Conservation (phyloP, 2,797 vertebrate species). For the Pogonophryne albipinna region DNA sequence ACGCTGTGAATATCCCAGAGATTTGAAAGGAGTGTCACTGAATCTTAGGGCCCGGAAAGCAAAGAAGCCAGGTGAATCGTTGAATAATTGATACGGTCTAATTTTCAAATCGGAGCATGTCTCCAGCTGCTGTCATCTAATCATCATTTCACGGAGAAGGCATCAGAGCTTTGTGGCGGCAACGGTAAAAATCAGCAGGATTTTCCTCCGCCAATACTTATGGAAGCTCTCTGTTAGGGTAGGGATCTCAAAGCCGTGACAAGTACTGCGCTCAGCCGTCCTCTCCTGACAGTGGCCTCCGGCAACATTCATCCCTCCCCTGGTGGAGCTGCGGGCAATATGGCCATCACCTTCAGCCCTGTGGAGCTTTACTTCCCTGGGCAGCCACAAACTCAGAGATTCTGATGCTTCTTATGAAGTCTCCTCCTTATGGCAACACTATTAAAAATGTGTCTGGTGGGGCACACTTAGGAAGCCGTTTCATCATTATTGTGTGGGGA, state of each 20-base stretch:
- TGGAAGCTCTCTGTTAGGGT: conserved; percentile 45
- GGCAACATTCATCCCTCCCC: conserved; percentile 75
- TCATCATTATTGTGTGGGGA: conserved; percentile 72
- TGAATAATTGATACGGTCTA: conserved; percentile 72
- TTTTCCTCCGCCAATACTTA: conserved; percentile 39
- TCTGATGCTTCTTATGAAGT: conserved; percentile 66
- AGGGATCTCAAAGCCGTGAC: conserved; percentile 72
- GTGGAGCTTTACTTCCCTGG: conserved; percentile 62
- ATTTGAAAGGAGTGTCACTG: conserved; percentile 24
- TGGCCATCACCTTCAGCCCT: conserved; percentile 74
- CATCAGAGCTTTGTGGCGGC: conserved; percentile 54
- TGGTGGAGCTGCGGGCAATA: conserved; percentile 72
- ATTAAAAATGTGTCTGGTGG: conserved; percentile 70
- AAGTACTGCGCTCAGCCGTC: conserved; percentile 65
- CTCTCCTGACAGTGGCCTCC: conserved; percentile 75
- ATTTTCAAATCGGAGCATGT: conserved; percentile 58
- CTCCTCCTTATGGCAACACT: conserved; percentile 65
- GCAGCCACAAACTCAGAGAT: conserved; percentile 63
- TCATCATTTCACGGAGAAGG: conserved; percentile 59
- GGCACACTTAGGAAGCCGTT: conserved; percentile 63
- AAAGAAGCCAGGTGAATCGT: conserved; percentile 63
- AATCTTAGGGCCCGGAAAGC: conserved; percentile 48
- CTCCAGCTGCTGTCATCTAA: conserved; percentile 66
- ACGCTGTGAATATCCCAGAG: conserved; percentile 45
- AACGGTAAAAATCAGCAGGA: conserved; percentile 30